Conservation (phyloP, 2,113 vertebrate species). For the Asarcornis scutulata region DNA sequence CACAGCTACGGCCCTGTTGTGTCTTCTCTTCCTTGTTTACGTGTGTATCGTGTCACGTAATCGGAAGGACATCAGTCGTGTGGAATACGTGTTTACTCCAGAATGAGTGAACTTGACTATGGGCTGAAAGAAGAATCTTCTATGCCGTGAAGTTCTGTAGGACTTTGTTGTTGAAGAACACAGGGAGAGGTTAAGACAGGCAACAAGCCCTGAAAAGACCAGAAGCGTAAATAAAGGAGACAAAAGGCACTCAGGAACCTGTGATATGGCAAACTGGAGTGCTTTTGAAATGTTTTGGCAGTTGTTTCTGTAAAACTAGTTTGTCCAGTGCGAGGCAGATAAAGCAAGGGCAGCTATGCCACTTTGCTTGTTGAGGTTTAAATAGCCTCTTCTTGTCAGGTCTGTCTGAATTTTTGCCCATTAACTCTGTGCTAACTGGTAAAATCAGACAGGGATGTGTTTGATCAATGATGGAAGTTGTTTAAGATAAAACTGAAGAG, state of each 20-base stretch:
- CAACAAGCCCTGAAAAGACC: background rate
- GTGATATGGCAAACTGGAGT: background rate
- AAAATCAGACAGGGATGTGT: background rate
- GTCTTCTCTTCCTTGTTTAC: slow-evolving; percentile 79
- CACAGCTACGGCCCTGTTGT: slow-evolving; percentile 78
- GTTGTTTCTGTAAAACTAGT: background rate
- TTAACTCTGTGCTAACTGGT: background rate
- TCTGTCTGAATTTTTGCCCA: background rate
- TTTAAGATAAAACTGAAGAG: background rate
- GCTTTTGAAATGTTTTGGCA: background rate
- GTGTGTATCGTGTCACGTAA: slow-evolving; percentile 6
- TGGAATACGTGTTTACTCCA: slow-evolving; percentile 47
- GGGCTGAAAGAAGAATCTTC: background rate
- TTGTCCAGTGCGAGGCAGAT: background rate
- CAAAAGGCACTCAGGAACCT: background rate
- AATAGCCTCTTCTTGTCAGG: background rate
- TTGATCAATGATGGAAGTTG: background rate
- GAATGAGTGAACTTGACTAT: slow-evolving; percentile 42
- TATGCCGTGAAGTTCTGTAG: background rate
- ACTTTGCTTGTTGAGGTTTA: background rate
- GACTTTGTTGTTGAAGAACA: background rate
- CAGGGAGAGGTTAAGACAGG: background rate
- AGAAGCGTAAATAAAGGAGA: background rate
- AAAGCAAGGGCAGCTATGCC: background rate
- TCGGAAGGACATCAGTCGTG: background rate